These are phyloP conservation scores for Brachyhypopomus occidentalis DNA, from an alignment of 2,113 vertebrate genomes.

Conservation along the genomic window DNA sequence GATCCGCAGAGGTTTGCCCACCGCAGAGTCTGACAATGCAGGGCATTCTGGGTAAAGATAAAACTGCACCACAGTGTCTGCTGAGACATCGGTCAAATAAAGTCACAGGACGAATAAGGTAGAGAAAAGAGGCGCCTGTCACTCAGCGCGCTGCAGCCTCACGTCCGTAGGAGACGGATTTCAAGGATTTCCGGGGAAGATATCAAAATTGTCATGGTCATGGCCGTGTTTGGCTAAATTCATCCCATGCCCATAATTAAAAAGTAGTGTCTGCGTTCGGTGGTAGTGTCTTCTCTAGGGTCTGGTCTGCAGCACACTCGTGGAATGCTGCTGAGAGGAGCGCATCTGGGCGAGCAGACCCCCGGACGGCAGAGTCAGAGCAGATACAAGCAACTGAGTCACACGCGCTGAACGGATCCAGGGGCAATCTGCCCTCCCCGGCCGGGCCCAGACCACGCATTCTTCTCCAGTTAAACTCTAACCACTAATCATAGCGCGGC, in stretches of 20 bases:
- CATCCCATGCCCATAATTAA: neutral
- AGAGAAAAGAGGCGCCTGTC: neutral
- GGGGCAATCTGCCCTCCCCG: slow-evolving; percentile 60
- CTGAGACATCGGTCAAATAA: neutral
- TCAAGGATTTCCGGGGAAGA: neutral
- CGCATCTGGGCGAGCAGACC: slow-evolving; percentile 34
- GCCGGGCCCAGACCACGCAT: slow-evolving; percentile 69
- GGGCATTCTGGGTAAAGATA: neutral
- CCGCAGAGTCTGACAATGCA: no score
- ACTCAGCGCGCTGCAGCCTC: neutral
- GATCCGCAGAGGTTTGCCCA: no score
- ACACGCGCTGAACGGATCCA: slow-evolving; percentile 57
- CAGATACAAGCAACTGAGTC: slow-evolving; percentile 60
- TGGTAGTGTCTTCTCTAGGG: neutral
- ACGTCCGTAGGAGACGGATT: neutral
- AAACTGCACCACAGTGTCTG: neutral
- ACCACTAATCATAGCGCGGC: slow-evolving; percentile 76
- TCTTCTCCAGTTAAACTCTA: slow-evolving; percentile 79
- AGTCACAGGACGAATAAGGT: neutral
- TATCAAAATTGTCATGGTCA: neutral
- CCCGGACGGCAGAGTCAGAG: slow-evolving; percentile 49
- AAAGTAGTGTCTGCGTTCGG: neutral
- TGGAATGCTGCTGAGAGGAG: slow-evolving; percentile 11
- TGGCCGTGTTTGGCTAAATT: neutral
- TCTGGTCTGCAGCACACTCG: slow-evolving; percentile 43